phyloP scores from a whole-genome alignment of 2,888 invertebrate species.

The Drosophila emarginata region DNA sequence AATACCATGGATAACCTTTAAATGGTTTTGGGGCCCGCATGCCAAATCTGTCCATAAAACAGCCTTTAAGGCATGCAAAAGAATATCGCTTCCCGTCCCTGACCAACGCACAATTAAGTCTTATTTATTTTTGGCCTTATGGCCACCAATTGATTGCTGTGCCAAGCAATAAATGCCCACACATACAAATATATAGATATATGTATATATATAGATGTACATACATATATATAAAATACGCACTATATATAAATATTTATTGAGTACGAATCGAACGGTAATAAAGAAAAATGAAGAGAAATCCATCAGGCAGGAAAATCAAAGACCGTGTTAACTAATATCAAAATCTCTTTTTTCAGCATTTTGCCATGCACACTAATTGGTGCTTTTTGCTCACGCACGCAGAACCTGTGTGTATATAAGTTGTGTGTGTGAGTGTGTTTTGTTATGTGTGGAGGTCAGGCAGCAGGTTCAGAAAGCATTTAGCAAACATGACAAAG shows the following conservation, averaged over 20 bases:
- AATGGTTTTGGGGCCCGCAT: conserved; percentile 73
- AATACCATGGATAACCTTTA: conserved; percentile 78
- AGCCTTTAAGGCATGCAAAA: conserved; percentile 42
- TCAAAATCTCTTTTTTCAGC: conserved; percentile 46
- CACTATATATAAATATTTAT: conserved; percentile 65
- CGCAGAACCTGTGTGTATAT: conserved; percentile 15
- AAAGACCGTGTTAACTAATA: conserved; percentile 62
- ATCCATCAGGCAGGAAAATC: conserved; percentile 61
- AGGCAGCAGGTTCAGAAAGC: conserved; percentile 51
- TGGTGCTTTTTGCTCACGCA: conserved; percentile 57
- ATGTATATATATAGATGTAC: background rate
- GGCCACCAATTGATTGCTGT: conserved; percentile 69
- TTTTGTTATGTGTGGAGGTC: conserved; percentile 10
- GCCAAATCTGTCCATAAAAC: conserved; percentile 49
- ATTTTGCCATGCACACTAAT: conserved; percentile 58
- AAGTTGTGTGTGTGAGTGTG: background rate
- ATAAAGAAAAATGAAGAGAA: conserved; percentile 32
- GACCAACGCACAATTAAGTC: conserved; percentile 70
- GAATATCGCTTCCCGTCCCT: conserved; percentile 2
- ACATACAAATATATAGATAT: background rate
- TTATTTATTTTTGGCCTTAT: conserved; percentile 69
- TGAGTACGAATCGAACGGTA: conserved; percentile 46
- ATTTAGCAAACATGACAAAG: conserved; percentile 74
- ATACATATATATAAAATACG: background rate
- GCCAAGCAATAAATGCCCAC: conserved; percentile 70